These are phyloP conservation scores for Otolemur garnettii DNA, from an alignment of 2,113 vertebrate species.

Conservation along the genomic window DNA sequence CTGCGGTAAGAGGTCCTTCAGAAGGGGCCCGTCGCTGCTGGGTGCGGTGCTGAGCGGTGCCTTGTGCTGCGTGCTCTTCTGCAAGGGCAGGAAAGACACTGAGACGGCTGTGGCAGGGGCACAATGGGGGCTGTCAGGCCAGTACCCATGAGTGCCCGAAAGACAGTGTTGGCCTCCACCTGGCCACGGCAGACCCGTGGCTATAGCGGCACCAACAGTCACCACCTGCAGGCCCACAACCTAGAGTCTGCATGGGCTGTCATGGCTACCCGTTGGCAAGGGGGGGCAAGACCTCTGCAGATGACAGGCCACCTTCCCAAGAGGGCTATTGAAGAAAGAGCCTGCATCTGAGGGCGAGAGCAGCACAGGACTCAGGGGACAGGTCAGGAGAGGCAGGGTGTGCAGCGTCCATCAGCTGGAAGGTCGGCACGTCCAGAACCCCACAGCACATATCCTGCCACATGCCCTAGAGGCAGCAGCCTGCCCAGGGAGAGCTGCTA, in stretches of 20 bases:
- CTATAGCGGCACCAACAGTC: too few species aligned
- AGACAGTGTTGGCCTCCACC: neutral
- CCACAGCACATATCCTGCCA: neutral
- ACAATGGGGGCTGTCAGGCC: neutral
- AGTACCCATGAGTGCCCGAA: neutral
- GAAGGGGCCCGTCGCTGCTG: slow-evolving; percentile 92
- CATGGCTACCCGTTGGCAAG: neutral
- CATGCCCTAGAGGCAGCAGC: neutral
- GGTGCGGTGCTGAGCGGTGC: slow-evolving; percentile 86
- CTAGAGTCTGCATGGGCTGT: neutral
- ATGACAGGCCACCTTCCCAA: neutral
- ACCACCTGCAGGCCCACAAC: neutral
- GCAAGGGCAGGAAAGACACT: slow-evolving; percentile 92
- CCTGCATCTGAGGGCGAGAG: neutral
- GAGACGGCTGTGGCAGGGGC: slow-evolving; percentile 69
- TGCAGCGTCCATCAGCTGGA: neutral
- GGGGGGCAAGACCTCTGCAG: neutral
- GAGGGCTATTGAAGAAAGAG: neutral
- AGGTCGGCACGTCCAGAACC: neutral
- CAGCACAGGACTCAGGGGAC: neutral
- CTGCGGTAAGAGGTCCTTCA: slow-evolving; percentile 91
- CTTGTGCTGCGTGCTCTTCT: slow-evolving; percentile 91
- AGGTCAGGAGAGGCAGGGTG: neutral
- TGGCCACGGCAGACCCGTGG: too few species aligned
- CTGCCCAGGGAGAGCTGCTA: neutral